These are phyloP conservation scores for Phyto melanocephala DNA, from an alignment of 2,888 invertebrate genomes.

Conservation along the genomic window DNA sequence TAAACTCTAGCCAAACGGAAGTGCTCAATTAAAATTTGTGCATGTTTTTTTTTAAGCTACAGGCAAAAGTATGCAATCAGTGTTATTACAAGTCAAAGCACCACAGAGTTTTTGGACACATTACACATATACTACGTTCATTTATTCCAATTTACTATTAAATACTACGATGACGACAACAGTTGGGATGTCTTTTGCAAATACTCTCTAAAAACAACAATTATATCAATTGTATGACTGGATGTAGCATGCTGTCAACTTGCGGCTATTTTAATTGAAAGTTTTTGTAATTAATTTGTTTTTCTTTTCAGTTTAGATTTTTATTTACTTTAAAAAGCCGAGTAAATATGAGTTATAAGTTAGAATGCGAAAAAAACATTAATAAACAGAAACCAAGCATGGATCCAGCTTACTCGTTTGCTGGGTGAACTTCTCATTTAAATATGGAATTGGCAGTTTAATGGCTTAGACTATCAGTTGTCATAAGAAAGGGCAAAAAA, in stretches of 20 bases:
- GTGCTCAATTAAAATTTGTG: constrained; percentile 42
- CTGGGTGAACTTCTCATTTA: too few species aligned
- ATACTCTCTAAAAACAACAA: constrained; percentile 6
- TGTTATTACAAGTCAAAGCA: constrained; percentile 44
- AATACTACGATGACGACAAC: not conserved
- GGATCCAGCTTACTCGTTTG: too few species aligned
- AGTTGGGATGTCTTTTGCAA: too few species aligned
- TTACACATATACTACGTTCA: constrained; percentile 6
- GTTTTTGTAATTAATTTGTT: constrained; percentile 48
- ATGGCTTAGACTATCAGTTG: too few species aligned
- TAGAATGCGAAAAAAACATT: too few species aligned
- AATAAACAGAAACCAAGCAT: too few species aligned
- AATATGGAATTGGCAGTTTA: too few species aligned
- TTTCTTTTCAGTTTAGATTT: not conserved
- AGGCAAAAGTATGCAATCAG: constrained; percentile 41
- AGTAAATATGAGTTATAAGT: not conserved
- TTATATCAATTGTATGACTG: not conserved
- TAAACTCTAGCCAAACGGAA: too few species aligned
- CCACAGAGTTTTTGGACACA: constrained; percentile 12
- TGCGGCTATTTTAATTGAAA: constrained; percentile 50
- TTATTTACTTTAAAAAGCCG: constrained; percentile 26
- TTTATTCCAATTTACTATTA: constrained; percentile 1
- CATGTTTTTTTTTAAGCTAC: constrained; percentile 6
- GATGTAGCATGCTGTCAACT: constrained; percentile 23
- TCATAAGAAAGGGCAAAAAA: too few species aligned